Evolutionary conservation across 2,113 vertebrate species (phyloP), one percentile per base, ranked within the genome.

Genomic region (Callocephalon fimbriatum): DNA sequence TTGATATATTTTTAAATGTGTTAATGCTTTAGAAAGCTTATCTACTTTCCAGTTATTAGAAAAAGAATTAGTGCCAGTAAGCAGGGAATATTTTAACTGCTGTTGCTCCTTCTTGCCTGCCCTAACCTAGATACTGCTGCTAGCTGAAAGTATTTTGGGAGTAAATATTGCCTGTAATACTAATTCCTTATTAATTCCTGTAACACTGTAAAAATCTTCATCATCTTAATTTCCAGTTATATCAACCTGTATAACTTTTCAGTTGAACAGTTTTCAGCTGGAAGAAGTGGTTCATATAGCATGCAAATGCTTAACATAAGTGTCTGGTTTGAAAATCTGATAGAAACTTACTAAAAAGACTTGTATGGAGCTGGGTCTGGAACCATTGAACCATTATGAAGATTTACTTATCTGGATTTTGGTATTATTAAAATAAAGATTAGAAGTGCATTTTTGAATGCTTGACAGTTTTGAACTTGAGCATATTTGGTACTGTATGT

Each of bases 401-500:
- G 0, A 42, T 22, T 59, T 58, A 5, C 7, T 45, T 66, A 12
- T 6, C 27, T 70, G 7, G 1, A 8, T 59, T 22, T 56, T 8
- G 0, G 4, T 48, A 6, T 23, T 70, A 31, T 20, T 70, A 66
- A 86, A 68, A 54, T 20, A 47, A 80, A 62, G 12, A 32, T 45
- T 23, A 71, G 14, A 20, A 74, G 45, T 42, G 11, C 0, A 0
- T 47, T 74, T 83, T 53, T 71, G 31, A 71, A 22, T 32, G 9
- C 11, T 53, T 91, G 7, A 12, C 4, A 15, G 8, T 47, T 77
- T 29, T 81, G 37, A 68, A 32, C 20, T 26, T 75, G 10, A 45
- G 42, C 8, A 2, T 66, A 26, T 32, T 65, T 32, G 20, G 4
- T 47, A 23, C 29, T 38, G 0, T 8, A 2, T 32, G 4, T 26